Conservation (phyloP, 2,797 vertebrate species). For the Botia kubotai region DNA sequence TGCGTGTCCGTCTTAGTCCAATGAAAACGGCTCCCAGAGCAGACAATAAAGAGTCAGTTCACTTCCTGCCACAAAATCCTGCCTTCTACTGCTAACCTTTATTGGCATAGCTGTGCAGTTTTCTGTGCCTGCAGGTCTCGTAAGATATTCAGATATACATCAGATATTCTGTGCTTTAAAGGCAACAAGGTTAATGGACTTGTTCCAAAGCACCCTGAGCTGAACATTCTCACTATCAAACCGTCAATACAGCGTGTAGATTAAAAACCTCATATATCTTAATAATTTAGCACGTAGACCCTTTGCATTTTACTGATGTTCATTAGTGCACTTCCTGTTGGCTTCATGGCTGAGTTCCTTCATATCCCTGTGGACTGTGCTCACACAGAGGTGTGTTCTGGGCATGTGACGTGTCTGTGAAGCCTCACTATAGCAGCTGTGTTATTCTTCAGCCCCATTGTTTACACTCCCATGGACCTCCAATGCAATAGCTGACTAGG, state of each 20-base stretch:
- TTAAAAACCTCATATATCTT: neutral
- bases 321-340: constrained; percentile 68
- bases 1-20: constrained; percentile 61
- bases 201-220: neutral
- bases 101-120: constrained; percentile 31
- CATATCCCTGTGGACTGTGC: constrained; percentile 67
- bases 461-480: constrained; percentile 89
- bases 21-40: constrained; percentile 68
- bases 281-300: constrained; percentile 14
- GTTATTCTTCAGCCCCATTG: constrained; percentile 94
- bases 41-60: constrained; percentile 67
- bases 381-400: constrained; percentile 75
- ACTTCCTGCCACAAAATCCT: constrained; percentile 39
- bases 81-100: constrained; percentile 25
- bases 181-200: neutral
- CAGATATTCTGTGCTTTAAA: constrained; percentile 17
- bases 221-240: neutral
- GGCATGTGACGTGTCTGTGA: constrained; percentile 87
- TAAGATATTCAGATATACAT: constrained; percentile 16
- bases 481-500: constrained; percentile 81
- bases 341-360: constrained; percentile 71
- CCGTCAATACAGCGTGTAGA: neutral
- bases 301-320: constrained; percentile 42
- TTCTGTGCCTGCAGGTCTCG: constrained; percentile 20
- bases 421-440: constrained; percentile 89